These are phyloP conservation scores for Sebastes trivittatus DNA, from an alignment of 2,797 vertebrate genomes.

Conservation along the genomic window DNA sequence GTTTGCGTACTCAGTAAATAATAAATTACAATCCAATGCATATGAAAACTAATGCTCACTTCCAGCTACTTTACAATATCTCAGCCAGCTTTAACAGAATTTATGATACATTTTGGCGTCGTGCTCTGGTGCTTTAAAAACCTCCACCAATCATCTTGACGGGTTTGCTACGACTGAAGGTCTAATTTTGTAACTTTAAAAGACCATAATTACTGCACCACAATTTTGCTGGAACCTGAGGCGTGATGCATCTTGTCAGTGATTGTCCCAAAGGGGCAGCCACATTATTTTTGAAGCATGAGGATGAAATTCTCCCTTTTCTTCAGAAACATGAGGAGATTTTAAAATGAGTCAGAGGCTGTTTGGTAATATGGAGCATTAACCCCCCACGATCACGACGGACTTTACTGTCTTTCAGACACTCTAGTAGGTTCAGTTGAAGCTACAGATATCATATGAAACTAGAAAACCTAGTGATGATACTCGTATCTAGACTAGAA, in stretches of 20 bases:
- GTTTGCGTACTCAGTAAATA: background rate
- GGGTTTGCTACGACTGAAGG: background rate
- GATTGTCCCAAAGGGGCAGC: background rate
- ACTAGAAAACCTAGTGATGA: too few relatives aligned
- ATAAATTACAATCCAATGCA: background rate
- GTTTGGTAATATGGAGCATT: background rate
- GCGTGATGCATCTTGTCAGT: background rate
- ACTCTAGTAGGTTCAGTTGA: rapidly evolving
- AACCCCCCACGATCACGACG: too few relatives aligned
- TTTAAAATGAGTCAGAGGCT: background rate
- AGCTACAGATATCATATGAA: too few relatives aligned
- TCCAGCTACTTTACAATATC: background rate
- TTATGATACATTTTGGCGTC: background rate
- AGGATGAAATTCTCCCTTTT: background rate
- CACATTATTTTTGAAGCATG: slow-evolving; percentile 1
- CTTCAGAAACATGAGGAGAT: slow-evolving; percentile 2
- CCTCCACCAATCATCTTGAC: background rate
- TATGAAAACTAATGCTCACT: background rate
- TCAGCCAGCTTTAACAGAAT: background rate
- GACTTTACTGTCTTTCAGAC: too few relatives aligned
- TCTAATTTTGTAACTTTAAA: background rate
- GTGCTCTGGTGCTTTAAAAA: background rate
- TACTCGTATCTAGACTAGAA: too few relatives aligned
- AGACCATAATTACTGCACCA: background rate
- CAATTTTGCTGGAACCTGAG: background rate